These are phyloP conservation scores for Hetaerina titia DNA, from an alignment of 2,888 invertebrate genomes.

Conservation along the genomic window DNA sequence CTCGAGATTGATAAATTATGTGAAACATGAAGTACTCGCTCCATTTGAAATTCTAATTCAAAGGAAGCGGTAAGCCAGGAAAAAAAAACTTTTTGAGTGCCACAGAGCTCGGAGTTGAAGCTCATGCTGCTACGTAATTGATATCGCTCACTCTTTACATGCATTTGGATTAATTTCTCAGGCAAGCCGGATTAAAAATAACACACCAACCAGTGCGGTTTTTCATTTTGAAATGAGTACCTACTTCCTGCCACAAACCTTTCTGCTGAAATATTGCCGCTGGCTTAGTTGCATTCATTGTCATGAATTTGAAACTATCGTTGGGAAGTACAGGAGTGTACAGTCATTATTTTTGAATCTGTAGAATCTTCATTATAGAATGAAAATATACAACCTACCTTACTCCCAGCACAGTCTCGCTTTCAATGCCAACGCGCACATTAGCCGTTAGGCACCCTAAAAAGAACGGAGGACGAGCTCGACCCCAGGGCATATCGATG, in stretches of 20 bases:
- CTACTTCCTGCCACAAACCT: not conserved
- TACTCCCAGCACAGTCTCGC: not conserved
- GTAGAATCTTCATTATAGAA: not conserved
- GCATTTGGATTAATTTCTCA: not conserved
- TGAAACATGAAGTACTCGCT: not conserved
- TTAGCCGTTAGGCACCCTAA: not conserved
- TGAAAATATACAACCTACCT: not conserved
- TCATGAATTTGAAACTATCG: not conserved
- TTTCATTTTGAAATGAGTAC: not conserved
- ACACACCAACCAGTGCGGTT: not conserved
- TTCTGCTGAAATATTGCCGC: not conserved
- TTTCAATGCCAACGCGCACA: not conserved
- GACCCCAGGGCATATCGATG: not conserved
- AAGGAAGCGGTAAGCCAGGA: not conserved
- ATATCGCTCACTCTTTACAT: slow-evolving; percentile 19
- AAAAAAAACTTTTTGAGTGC: not conserved
- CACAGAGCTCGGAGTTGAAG: not conserved
- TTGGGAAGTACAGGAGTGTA: not conserved
- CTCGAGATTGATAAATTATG: not conserved
- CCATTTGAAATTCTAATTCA: slow-evolving; percentile 24
- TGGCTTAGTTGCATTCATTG: not conserved
- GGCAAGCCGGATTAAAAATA: not conserved
- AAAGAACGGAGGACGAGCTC: not conserved
- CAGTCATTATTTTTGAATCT: not conserved
- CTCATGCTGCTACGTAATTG: not conserved